These are phyloP conservation scores for Gavialis gangeticus DNA, from an alignment of 2,113 vertebrate genomes.

Conservation along the genomic window DNA sequence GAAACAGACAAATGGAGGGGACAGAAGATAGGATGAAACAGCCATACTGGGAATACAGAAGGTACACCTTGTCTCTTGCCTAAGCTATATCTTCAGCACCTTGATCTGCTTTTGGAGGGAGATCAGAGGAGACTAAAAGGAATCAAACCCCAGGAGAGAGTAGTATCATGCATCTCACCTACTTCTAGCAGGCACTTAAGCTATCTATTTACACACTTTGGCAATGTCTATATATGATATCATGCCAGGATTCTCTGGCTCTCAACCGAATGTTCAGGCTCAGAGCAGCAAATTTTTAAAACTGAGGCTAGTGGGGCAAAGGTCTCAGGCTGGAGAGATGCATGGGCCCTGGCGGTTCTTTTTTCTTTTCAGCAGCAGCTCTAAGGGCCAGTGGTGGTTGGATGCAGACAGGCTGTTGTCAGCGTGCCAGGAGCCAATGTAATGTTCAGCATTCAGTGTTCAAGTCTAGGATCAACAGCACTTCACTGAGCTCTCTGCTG, in stretches of 20 bases:
- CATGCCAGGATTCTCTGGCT: neutral
- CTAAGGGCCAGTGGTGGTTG: neutral
- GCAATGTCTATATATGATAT: neutral
- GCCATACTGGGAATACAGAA: neutral
- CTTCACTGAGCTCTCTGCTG: neutral
- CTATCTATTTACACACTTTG: neutral
- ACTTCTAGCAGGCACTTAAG: neutral
- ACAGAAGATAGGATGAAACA: neutral
- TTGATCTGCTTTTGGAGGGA: neutral
- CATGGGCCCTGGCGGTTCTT: accelerated
- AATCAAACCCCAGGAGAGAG: neutral
- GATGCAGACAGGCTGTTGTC: neutral
- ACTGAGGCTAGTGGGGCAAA: neutral
- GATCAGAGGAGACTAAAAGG: neutral
- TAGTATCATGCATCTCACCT: neutral
- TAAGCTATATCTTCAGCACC: neutral
- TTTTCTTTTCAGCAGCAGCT: neutral
- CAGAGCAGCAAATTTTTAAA: neutral
- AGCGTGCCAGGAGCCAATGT: neutral
- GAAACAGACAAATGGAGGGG: too few species aligned
- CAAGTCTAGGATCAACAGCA: neutral
- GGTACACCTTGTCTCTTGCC: too few species aligned
- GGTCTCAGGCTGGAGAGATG: neutral
- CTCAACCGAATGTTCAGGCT: neutral
- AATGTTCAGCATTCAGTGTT: accelerated